Conservation (phyloP, 2,113 vertebrate species). For the Triplophysa siluroides region DNA sequence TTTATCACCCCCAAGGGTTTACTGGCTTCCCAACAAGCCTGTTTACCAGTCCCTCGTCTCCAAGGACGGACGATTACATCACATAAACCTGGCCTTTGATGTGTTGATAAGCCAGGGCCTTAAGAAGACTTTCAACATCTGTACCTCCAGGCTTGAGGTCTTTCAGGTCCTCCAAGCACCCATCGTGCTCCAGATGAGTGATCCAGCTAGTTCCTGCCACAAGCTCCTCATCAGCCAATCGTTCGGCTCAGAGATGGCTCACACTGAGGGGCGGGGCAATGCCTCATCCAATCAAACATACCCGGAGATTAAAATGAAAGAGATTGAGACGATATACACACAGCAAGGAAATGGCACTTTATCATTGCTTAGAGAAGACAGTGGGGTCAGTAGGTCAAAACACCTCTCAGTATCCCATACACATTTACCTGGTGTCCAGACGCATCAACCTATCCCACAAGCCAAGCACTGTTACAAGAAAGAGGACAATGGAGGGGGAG, state of each 20-base stretch:
- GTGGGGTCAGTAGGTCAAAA: conserved; percentile 47
- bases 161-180: conserved; percentile 88
- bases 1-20: conserved; percentile 93
- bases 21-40: conserved; percentile 89
- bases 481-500: conserved; percentile 70
- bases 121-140: conserved; percentile 95
- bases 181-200: conserved; percentile 89
- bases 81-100: conserved; percentile 88
- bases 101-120: conserved; percentile 87
- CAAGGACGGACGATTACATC: conserved; percentile 89
- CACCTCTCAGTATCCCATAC: neutral
- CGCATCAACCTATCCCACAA: conserved; percentile 57
- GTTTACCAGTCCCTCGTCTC: conserved; percentile 95
- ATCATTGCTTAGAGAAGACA: conserved; percentile 84
- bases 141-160: conserved; percentile 94
- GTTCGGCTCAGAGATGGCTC: conserved; percentile 77
- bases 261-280: conserved; percentile 64
- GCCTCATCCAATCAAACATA: conserved; percentile 73
- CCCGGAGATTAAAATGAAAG: conserved; percentile 88
- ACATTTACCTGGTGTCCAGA: conserved; percentile 7
- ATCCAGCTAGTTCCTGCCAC: conserved; percentile 89
- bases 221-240: conserved; percentile 87
- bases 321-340: conserved; percentile 85
- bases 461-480: conserved; percentile 86
- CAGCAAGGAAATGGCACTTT: conserved; percentile 84